phyloP scores from a whole-genome alignment of 2,888 invertebrate species.

The Leptopterna dolabrata region DNA sequence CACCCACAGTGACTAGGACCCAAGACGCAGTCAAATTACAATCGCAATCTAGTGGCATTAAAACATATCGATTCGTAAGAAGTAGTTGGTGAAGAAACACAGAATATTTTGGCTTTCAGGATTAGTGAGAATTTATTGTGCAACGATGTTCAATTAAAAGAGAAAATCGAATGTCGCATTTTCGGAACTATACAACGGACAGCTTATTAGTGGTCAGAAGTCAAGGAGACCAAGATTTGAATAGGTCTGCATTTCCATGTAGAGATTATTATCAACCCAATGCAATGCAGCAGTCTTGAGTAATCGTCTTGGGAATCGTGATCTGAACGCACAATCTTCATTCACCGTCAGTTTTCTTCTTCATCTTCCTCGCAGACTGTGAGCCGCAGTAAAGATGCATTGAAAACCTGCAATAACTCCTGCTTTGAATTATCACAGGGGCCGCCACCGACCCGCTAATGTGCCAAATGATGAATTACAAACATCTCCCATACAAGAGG shows the following conservation, averaged over 20 bases:
- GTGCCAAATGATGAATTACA: not conserved
- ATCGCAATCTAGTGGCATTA: too few species aligned
- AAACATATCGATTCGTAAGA: too few species aligned
- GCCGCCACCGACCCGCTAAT: not conserved
- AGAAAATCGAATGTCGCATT: not conserved
- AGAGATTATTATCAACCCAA: not conserved
- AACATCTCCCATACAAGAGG: not conserved
- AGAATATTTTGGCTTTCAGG: not conserved
- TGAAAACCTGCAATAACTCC: too few species aligned
- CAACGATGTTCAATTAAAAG: not conserved
- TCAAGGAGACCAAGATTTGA: not conserved
- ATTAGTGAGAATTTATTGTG: not conserved
- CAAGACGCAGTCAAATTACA: too few species aligned
- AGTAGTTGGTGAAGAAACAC: too few species aligned
- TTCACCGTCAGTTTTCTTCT: not conserved
- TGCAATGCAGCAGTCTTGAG: not conserved
- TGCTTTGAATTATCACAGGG: not conserved
- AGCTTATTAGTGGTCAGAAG: conserved; percentile 6
- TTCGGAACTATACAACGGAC: not conserved
- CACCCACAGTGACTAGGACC: too few species aligned
- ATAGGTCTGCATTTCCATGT: not conserved
- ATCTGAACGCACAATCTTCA: not conserved
- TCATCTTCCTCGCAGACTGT: too few species aligned
- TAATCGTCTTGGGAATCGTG: not conserved
- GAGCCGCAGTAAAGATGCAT: too few species aligned